Conservation (phyloP, 2,113 vertebrate species). For the Ptilonorhynchus violaceus region DNA sequence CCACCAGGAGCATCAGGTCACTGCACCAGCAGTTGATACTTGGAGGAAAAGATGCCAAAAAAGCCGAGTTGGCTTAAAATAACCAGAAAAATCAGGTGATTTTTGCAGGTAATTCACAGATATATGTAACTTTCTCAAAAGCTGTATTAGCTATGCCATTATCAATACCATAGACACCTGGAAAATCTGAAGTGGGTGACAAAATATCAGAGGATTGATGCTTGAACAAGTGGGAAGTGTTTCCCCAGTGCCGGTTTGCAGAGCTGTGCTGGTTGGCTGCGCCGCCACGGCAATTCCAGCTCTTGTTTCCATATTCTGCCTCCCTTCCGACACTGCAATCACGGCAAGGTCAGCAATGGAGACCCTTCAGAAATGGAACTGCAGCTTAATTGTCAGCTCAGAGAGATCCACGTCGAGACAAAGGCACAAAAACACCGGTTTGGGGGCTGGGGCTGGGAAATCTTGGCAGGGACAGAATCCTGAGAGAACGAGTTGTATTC, state of each 20-base stretch:
- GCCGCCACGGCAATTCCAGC: neutral
- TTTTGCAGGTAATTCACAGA: neutral
- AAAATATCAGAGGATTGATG: neutral
- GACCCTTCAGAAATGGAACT: conserved; percentile 5
- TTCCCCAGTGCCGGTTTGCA: neutral
- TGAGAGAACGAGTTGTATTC: neutral
- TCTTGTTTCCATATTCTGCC: neutral
- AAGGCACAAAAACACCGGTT: neutral
- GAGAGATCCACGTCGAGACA: neutral
- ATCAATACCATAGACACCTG: neutral
- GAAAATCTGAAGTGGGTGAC: neutral
- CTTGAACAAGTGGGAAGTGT: neutral
- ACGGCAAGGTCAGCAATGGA: neutral
- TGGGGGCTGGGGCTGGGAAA: neutral
- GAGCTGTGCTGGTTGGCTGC: neutral
- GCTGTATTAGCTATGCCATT: neutral
- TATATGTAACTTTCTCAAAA: neutral
- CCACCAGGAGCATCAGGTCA: neutral
- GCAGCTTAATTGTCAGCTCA: neutral
- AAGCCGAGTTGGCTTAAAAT: neutral
- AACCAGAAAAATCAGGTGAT: neutral
- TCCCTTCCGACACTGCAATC: conserved; percentile 16
- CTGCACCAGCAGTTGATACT: neutral
- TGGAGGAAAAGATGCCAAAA: neutral
- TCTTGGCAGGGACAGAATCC: neutral